Percentiles rank a stretch among this genome's conserved stretches.
These are phyloP conservation scores for Lates japonicus DNA, from an alignment of 2,797 vertebrate species.

Conservation along the genomic window DNA sequence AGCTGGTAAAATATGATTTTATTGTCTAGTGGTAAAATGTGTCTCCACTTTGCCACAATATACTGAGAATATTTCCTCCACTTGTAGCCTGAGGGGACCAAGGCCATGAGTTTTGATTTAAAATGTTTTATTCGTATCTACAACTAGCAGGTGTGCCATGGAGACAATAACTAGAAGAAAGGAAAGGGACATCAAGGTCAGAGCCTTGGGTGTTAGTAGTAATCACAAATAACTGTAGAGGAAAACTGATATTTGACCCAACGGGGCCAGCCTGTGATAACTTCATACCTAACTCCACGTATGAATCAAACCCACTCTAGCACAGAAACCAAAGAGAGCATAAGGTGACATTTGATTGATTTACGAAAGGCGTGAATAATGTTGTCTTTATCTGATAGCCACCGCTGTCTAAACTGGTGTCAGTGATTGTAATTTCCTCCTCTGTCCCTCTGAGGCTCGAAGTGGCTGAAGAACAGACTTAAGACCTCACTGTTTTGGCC, in stretches of 20 bases:
- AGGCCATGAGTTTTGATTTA: neutral
- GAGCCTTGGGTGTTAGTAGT: conserved; percentile 1
- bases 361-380: conserved; percentile 57
- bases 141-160: conserved; percentile 79
- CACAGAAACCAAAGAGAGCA: conserved; percentile 50
- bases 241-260: conserved; percentile 18
- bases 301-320: conserved; percentile 50
- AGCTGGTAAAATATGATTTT: neutral
- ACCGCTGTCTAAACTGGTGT: conserved; percentile 47
- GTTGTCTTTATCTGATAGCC: conserved; percentile 70
- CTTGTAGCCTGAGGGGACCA: neutral
- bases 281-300: neutral
- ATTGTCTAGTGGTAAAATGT: neutral
- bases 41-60: neutral
- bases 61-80: neutral
- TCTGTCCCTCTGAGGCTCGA: conserved; percentile 35
- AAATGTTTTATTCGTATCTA: neutral
- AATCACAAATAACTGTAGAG: conserved; percentile 21
- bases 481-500: conserved; percentile 46
- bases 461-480: conserved; percentile 43
- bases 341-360: conserved; percentile 77
- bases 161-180: conserved; percentile 40
- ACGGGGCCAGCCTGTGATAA: conserved; percentile 15
- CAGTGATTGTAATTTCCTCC: conserved; percentile 56
- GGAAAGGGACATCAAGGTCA: conserved; percentile 59